These are phyloP conservation scores for Paradoxurus hermaphroditus DNA, from an alignment of 2,113 vertebrate genomes.

Conservation along the genomic window DNA sequence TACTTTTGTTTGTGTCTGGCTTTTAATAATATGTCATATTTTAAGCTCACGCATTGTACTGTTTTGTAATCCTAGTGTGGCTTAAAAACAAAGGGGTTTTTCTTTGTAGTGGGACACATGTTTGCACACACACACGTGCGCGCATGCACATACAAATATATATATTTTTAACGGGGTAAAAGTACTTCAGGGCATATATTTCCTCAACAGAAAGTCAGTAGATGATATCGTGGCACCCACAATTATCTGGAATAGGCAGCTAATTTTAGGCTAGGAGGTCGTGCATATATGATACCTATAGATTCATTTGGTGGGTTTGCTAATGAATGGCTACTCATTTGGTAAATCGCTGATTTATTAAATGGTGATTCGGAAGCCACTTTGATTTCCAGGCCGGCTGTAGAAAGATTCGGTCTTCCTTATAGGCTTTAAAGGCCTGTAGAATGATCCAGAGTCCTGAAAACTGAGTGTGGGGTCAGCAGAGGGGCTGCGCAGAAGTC, in stretches of 20 bases:
- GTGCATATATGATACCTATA: not conserved
- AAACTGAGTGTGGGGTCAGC: not conserved
- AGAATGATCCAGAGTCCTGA: not conserved
- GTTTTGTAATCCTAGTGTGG: not conserved
- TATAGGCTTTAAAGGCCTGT: not conserved
- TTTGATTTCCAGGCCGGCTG: not conserved
- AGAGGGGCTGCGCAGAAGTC: not conserved
- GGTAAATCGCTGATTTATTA: not conserved
- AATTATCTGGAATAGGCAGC: not conserved
- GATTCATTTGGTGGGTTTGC: not conserved
- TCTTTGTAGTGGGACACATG: not conserved
- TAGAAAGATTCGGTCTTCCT: not conserved
- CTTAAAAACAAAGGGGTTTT: not conserved
- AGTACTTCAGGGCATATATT: not conserved
- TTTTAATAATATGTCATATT: not conserved
- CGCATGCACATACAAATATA: not conserved
- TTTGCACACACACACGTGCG: not conserved
- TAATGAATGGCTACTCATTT: not conserved
- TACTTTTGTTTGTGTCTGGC: conserved; percentile 5
- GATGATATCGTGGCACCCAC: not conserved
- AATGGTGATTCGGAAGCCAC: not conserved
- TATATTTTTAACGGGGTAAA: not conserved
- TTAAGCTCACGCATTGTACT: conserved; percentile 1
- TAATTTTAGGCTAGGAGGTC: not conserved
- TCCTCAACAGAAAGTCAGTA: not conserved